Conservation (phyloP, 2,888 invertebrate species). For the Hemaris fuciformis region DNA sequence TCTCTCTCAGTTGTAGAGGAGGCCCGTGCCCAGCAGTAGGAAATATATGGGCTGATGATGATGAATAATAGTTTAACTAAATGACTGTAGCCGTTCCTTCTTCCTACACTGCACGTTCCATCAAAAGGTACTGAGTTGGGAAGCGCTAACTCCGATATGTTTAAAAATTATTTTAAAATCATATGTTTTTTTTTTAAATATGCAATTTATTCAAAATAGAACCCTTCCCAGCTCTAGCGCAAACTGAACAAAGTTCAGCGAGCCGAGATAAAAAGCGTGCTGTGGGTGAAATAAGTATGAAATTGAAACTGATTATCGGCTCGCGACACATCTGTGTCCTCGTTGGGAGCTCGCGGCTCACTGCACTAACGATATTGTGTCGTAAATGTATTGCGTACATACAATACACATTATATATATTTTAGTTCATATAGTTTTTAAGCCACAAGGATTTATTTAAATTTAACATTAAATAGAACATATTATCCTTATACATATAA, state of each 20-base stretch:
- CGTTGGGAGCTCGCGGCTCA: conserved; percentile 34
- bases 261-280: conserved; percentile 21
- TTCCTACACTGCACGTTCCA: too few relatives aligned
- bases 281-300: conserved; percentile 66
- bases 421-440: background rate
- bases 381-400: background rate
- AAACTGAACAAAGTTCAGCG: conserved; percentile 24
- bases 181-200: background rate
- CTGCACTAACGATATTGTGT: conserved; percentile 23
- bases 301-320: conserved; percentile 79
- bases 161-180: too few relatives aligned
- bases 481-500: too few relatives aligned
- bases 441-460: too few relatives aligned
- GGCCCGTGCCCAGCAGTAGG: too few relatives aligned
- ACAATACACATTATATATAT: background rate
- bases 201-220: background rate
- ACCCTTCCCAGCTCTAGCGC: background rate
- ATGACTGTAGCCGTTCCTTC: too few relatives aligned
- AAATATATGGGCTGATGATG: too few relatives aligned
- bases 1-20: too few relatives aligned
- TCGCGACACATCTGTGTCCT: conserved; percentile 69
- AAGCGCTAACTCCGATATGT: too few relatives aligned
- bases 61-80: too few relatives aligned
- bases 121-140: too few relatives aligned
- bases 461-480: too few relatives aligned